Percentiles rank a stretch among this genome's conserved stretches.
These are phyloP conservation scores for Gobius niger DNA, from an alignment of 2,113 vertebrate genomes.

Conservation along the genomic window DNA sequence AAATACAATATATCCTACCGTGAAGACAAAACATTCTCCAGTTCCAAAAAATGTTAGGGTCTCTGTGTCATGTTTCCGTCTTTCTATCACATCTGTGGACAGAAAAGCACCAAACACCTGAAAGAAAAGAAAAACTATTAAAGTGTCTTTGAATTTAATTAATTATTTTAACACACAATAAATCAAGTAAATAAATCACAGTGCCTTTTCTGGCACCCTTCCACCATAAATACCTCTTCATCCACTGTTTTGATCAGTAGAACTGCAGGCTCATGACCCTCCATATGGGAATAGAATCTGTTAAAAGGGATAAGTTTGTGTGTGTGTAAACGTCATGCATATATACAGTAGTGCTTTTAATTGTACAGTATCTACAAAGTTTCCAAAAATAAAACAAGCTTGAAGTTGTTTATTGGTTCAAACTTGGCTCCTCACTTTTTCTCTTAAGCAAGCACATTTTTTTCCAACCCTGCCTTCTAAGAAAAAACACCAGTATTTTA, in stretches of 20 bases:
- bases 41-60: slow-evolving; percentile 80
- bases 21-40: slow-evolving; percentile 87
- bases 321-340: neutral
- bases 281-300: slow-evolving; percentile 81
- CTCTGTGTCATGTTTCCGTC: slow-evolving; percentile 66
- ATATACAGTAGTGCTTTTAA: no score
- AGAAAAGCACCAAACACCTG: slow-evolving; percentile 86
- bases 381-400: slow-evolving; percentile 38
- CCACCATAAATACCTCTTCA: slow-evolving; percentile 70
- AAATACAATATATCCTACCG: slow-evolving; percentile 66
- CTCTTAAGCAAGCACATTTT: slow-evolving; percentile 26
- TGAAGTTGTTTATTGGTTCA: slow-evolving; percentile 50
- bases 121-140: neutral
- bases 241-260: slow-evolving; percentile 80
- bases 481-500: neutral
- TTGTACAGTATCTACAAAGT: neutral
- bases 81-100: slow-evolving; percentile 81
- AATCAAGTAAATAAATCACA: no score
- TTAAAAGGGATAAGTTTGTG: slow-evolving; percentile 7
- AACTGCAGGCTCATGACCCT: slow-evolving; percentile 79
- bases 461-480: neutral
- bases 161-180: no score
- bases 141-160: no score
- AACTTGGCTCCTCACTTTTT: slow-evolving; percentile 20
- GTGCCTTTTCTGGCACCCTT: no score